Percentiles rank a stretch among this genome's conserved stretches.
phyloP scores from a whole-genome alignment of 2,113 vertebrate species.

The Dermatemys mawii region DNA sequence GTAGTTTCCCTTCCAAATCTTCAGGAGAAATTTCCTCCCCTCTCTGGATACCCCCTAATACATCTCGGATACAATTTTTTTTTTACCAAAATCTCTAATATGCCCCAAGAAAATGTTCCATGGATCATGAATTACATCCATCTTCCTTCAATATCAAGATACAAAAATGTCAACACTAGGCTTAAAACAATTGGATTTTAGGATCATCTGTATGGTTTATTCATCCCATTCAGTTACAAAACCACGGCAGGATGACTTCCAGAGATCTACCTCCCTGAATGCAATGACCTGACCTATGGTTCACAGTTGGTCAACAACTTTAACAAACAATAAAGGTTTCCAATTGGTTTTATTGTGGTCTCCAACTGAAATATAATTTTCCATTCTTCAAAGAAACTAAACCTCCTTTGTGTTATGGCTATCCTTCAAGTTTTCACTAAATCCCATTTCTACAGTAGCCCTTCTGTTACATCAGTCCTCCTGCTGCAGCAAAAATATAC shows the following conservation, averaged over 20 bases:
- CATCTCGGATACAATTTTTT: conserved; percentile 26
- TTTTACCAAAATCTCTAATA: background rate
- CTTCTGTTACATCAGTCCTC: background rate
- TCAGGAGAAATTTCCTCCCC: background rate
- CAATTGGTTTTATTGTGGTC: conserved; percentile 18
- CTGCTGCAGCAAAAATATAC: background rate
- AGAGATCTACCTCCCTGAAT: background rate
- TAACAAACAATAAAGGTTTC: conserved; percentile 14
- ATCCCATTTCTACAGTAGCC: conserved; percentile 11
- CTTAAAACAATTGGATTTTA: background rate
- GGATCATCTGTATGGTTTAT: background rate
- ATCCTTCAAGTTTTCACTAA: conserved; percentile 31
- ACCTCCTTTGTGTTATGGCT: background rate
- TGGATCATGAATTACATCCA: background rate
- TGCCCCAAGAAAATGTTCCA: background rate
- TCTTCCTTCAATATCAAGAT: background rate
- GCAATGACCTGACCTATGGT: background rate
- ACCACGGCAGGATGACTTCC: background rate
- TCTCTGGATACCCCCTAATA: background rate
- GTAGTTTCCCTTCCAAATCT: background rate
- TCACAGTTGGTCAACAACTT: conserved; percentile 39
- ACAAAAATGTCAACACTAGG: conserved; percentile 29
- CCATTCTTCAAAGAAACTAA: conserved; percentile 54
- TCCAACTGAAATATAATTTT: conserved; percentile 51
- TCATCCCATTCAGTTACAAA: background rate